Conservation (phyloP, 92 coral and sea anemone genomes). For the Siderastrea radians region DNA sequence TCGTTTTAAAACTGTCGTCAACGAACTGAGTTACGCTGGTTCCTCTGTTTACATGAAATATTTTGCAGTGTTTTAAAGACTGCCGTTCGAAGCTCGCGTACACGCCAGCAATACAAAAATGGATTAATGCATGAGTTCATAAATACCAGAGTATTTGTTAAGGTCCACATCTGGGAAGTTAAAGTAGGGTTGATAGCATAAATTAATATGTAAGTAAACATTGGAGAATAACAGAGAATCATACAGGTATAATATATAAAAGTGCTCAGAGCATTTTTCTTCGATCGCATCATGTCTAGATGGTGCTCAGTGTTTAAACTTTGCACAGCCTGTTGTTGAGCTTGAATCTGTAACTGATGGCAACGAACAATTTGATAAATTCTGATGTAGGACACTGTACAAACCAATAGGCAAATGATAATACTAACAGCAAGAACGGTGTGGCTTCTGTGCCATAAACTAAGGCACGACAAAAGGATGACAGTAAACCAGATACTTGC, state of each 20-base stretch:
- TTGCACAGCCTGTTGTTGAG: background rate
- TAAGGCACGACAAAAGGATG: too few relatives aligned
- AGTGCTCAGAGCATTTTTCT: background rate
- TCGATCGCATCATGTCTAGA: background rate
- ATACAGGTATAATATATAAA: background rate
- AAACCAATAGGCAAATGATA: too few relatives aligned
- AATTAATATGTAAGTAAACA: background rate
- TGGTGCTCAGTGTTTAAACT: background rate
- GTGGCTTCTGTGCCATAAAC: too few relatives aligned
- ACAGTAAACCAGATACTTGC: too few relatives aligned
- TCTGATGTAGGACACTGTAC: too few relatives aligned
- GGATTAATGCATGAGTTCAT: background rate
- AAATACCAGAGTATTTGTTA: background rate
- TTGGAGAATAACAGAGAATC: background rate
- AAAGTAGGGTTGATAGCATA: background rate
- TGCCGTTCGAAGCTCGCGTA: background rate
- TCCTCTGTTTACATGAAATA: too few relatives aligned
- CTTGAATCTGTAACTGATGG: too few relatives aligned
- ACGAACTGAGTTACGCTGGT: too few relatives aligned
- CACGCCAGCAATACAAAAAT: background rate
- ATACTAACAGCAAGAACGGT: too few relatives aligned
- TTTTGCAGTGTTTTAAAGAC: background rate
- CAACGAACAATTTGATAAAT: too few relatives aligned
- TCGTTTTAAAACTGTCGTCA: too few relatives aligned
- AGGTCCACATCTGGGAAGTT: background rate